phyloP scores from a whole-genome alignment of 2,888 invertebrate species.

The Nasonia oneida region DNA sequence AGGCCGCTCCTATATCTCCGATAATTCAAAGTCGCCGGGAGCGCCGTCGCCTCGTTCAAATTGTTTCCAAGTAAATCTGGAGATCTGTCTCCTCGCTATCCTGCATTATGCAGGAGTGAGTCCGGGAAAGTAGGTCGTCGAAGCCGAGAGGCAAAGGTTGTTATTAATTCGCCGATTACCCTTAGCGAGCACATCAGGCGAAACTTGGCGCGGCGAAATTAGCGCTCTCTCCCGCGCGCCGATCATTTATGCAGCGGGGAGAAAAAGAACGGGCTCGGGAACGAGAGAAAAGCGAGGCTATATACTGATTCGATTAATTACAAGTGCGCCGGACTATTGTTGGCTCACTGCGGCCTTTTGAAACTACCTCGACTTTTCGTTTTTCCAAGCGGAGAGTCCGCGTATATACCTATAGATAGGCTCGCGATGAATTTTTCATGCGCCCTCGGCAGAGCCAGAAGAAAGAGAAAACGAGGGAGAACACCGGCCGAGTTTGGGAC shows the following conservation, averaged over 20 bases:
- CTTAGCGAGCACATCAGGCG: not conserved
- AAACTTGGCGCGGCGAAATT: conserved; percentile 20
- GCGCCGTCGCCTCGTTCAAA: conserved; percentile 15
- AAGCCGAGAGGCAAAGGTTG: conserved; percentile 1
- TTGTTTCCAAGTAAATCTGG: conserved; percentile 41
- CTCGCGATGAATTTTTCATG: conserved; percentile 51
- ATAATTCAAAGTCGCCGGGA: conserved; percentile 43
- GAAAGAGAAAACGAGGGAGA: not conserved
- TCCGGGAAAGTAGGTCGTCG: conserved; percentile 36
- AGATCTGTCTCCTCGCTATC: conserved; percentile 18
- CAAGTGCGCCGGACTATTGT: not conserved
- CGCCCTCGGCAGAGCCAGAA: not conserved
- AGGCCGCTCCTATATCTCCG: not conserved
- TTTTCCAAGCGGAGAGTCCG: not conserved
- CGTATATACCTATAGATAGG: not conserved
- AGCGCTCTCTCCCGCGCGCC: not conserved
- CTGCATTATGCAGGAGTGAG: conserved; percentile 22
- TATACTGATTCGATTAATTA: conserved; percentile 40
- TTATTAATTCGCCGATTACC: conserved; percentile 51
- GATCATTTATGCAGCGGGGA: not conserved
- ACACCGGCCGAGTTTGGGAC: not conserved
- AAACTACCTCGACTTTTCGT: conserved; percentile 2
- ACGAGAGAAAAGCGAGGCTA: not conserved
- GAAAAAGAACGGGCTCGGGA: not conserved
- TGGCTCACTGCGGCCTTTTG: not conserved